Conservation (phyloP, 1,140 invertebrate genomes). For the Melanaphis sacchari region DNA sequence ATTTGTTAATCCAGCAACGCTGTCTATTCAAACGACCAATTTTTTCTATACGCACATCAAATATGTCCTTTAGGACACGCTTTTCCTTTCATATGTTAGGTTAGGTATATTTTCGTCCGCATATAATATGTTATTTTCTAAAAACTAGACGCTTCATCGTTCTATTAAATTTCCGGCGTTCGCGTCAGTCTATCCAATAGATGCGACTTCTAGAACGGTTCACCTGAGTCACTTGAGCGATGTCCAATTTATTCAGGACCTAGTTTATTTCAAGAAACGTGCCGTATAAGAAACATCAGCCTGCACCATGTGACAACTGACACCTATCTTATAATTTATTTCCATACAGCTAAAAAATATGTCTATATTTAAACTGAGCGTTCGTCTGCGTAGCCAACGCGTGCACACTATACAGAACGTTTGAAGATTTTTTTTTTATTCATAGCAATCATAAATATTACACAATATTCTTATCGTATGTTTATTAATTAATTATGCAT, state of each 20-base stretch:
- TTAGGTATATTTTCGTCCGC: neutral
- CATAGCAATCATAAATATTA: neutral
- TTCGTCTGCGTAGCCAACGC: neutral
- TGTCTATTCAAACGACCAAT: neutral
- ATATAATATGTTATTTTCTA: neutral
- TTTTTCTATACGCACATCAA: neutral
- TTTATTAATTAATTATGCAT: neutral
- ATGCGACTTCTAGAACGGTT: neutral
- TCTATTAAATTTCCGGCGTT: neutral
- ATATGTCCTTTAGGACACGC: neutral
- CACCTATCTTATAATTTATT: constrained; percentile 20
- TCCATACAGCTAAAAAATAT: constrained; percentile 6
- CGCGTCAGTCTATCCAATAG: neutral
- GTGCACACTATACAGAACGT: neutral
- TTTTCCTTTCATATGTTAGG: neutral
- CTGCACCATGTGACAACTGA: constrained; percentile 45
- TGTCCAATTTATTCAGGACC: constrained; percentile 47
- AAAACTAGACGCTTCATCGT: neutral
- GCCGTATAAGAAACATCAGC: constrained; percentile 8
- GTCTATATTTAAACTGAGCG: constrained; percentile 34
- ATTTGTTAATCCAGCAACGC: neutral
- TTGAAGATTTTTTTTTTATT: neutral
- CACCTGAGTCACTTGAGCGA: constrained; percentile 34
- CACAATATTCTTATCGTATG: neutral
- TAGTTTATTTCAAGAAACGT: constrained; percentile 44